Conservation (phyloP, 1,140 invertebrate species). For the Tyrophagus putrescentiae region DNA sequence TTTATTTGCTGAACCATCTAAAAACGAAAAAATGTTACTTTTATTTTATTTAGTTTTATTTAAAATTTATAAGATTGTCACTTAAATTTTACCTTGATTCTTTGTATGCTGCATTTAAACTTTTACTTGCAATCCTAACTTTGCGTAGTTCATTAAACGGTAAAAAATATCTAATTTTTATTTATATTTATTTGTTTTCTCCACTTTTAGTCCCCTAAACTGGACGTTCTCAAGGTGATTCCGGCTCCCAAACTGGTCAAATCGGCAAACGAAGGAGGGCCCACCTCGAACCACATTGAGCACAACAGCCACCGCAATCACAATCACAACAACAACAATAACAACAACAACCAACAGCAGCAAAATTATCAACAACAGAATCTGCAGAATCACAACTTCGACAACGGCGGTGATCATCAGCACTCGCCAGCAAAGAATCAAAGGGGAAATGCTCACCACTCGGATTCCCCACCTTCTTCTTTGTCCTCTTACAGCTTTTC, state of each 20-base stretch:
- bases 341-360: not conserved
- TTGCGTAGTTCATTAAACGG: too few relatives aligned
- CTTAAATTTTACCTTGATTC: not conserved
- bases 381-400: too few relatives aligned
- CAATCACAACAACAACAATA: not conserved
- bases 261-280: not conserved
- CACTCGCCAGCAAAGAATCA: not conserved
- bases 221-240: not conserved
- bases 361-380: not conserved
- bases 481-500: not conserved
- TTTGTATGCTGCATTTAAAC: too few relatives aligned
- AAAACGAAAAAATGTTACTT: too few relatives aligned
- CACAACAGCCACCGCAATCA: not conserved
- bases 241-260: constrained; percentile 7
- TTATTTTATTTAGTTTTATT: not conserved
- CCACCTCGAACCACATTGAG: not conserved
- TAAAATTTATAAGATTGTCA: not conserved
- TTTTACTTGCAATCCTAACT: too few relatives aligned
- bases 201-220: not conserved
- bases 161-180: too few relatives aligned
- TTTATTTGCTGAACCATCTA: too few relatives aligned
- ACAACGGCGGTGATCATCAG: not conserved
- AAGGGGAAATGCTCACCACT: too few relatives aligned
- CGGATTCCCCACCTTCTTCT: not conserved
- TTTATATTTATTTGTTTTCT: not conserved